Conservation (phyloP, 2,113 vertebrate genomes). For the Emydura subglobosa region DNA sequence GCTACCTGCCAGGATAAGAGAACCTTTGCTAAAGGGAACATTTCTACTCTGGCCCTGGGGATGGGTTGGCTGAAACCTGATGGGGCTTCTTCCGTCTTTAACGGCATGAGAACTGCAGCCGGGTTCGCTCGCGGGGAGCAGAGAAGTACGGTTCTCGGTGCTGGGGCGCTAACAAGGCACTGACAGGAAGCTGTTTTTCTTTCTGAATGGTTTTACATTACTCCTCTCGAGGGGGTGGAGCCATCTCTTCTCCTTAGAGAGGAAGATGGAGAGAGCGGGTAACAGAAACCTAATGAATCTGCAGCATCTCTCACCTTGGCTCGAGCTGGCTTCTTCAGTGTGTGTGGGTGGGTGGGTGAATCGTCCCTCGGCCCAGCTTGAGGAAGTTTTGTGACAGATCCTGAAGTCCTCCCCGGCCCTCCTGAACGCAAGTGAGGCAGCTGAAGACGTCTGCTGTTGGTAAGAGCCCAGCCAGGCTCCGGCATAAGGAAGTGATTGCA, state of each 20-base stretch:
- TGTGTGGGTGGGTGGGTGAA: too few species aligned
- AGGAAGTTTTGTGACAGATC: neutral
- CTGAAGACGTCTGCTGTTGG: neutral
- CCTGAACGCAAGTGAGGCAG: rapidly evolving
- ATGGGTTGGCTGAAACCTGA: neutral
- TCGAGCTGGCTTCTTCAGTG: neutral
- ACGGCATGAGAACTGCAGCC: neutral
- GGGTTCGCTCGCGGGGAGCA: neutral
- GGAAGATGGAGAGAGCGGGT: neutral
- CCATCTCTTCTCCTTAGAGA: neutral
- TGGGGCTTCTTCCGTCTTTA: neutral
- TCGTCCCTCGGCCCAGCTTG: too few species aligned
- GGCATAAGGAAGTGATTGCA: slow-evolving; percentile 76
- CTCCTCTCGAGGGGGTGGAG: neutral
- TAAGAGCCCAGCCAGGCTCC: neutral
- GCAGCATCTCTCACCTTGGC: neutral
- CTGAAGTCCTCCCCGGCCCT: too few species aligned
- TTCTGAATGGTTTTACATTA: neutral
- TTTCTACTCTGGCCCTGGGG: too few species aligned
- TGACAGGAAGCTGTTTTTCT: neutral
- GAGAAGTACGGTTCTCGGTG: neutral
- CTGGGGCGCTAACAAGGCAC: neutral
- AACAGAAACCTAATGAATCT: neutral
- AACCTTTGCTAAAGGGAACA: neutral
- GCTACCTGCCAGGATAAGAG: neutral